Evolutionary conservation across 64 coral and sea anemone species (phyloP).

Genomic region (Anthopleura sola): DNA sequence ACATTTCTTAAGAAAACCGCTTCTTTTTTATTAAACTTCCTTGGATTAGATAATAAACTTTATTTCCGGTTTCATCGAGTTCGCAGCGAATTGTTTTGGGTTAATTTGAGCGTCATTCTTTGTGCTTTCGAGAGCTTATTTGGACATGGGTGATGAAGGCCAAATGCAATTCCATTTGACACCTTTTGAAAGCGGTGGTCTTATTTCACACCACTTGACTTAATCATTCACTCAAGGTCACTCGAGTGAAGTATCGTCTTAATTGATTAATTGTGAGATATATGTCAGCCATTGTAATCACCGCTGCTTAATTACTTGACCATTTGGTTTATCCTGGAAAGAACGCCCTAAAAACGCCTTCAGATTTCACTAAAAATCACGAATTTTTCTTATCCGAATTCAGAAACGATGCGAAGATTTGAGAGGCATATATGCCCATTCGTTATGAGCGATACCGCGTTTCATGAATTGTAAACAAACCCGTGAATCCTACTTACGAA

Average conservation of each 20-base stretch:
- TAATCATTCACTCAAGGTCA: background rate
- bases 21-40: background rate
- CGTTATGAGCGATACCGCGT: background rate
- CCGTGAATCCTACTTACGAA: background rate
- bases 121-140: background rate
- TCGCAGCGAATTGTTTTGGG: background rate
- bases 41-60: background rate
- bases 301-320: background rate
- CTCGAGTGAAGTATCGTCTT: constrained; percentile 11
- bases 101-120: background rate
- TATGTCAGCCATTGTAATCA: background rate
- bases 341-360: constrained; percentile 2
- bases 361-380: background rate
- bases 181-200: constrained; percentile 13
- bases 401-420: background rate
- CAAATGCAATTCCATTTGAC: constrained; percentile 15
- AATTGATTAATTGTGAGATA: constrained; percentile 38
- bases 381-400: background rate
- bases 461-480: constrained; percentile 19
- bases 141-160: background rate
- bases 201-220: constrained; percentile 1
- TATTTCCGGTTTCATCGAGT: background rate
- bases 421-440: background rate
- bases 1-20: constrained; percentile 3
- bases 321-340: constrained; percentile 7